Evolutionary conservation across 2,888 invertebrate species (phyloP), one percentile per base, ranked within the genome.

Genomic region (Coenonympha arcania): DNA sequence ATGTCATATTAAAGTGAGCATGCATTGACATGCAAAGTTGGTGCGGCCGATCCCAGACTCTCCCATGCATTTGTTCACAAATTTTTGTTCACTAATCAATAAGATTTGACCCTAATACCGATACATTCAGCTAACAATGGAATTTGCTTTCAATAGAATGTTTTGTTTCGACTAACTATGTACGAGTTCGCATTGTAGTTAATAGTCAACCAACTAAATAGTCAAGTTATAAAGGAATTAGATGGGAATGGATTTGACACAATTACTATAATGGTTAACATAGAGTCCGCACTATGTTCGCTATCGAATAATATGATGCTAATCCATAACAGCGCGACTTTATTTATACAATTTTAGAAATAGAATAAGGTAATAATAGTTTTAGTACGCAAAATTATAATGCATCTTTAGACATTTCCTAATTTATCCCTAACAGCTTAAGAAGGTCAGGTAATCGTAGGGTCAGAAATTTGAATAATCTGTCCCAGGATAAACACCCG

Each of bases 1-100:
- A 73, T 85, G 83, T 77, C 83, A 79, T 80, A 81, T 79, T 79
- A 80, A 81, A 83, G 79, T 73, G 76, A 69, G 73, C 73, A 85
- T 69, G 73, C 73, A 86, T 84, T 84, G 79, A 84, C 81, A 86
- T 86, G 85, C 76, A 82, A 85, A 85, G 76, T 71, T 62, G 65
- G 62, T 73, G 44, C 44, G 33, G 73, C 76, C 77, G 76, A 76
- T 71, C 69, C 64, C 66, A 57, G 69, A 71, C 76, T 68, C 75
- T 76, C 80, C 76, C 76, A 78, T 73, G 68, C 60, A 59, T 61
- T 72, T 72, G 74, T 72, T 69, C 71, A 79, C 73, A 66, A 69
- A 74, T 78, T 79, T 80, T 80, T 77, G 76, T 82, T 73, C 69
- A 69, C 69, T 75, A 79, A 81, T 80, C 79, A 79, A 79, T 79